Evolutionary conservation across 1,140 invertebrate genomes (phyloP), one percentile per base, ranked within the genome.

Genomic region (Sipha flava): DNA sequence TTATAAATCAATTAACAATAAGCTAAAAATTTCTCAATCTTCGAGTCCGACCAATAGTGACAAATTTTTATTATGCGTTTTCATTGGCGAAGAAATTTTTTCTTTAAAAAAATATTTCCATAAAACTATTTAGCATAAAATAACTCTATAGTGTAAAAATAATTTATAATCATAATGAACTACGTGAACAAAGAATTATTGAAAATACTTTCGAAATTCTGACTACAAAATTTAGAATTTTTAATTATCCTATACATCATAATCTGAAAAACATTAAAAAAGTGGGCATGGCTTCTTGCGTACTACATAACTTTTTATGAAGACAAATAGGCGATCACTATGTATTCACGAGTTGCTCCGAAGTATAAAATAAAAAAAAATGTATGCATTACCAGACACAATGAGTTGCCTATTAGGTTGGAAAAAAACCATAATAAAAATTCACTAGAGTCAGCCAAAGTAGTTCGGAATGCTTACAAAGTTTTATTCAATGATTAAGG

Each of bases 181-280:
- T 82, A 23, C 81, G 85, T 49, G 85, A 84, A 31, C 81, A 85
- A 64, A 80, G 85, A 45, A 84, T 86, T 73, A 83, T 87, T 3
- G 86, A 88, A 83, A 87, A 86, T 83, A 83, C 83, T 2, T 88
- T 87, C 83, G 86, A 85, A 1, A 86, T 88, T 54, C 75, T 87
- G 47, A 83, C 83, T n/a, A 40, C 82, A 18, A 80, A 81, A 77
- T 86, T 85, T 82, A 26, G 84, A 59, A 82, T 87, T 47, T 86
- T 86, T 77, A 79, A 83, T n/a, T 83, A 64, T 34, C 79, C 84
- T 52, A 83, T 87, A 16, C 81, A 85, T 80, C 68, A 83, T n/a
- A 81, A 82, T 40, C 81, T 84, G 72, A 81, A 83, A 79, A 84
- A 81, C 34, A 84, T 81, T 31, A 79, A 83, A 54, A 83, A 83